A percentile compares a stretch with the other conserved stretches of the same genome.
These are phyloP conservation scores for Eupithecia tripunctaria DNA, from an alignment of 2,888 invertebrate species.

Conservation along the genomic window DNA sequence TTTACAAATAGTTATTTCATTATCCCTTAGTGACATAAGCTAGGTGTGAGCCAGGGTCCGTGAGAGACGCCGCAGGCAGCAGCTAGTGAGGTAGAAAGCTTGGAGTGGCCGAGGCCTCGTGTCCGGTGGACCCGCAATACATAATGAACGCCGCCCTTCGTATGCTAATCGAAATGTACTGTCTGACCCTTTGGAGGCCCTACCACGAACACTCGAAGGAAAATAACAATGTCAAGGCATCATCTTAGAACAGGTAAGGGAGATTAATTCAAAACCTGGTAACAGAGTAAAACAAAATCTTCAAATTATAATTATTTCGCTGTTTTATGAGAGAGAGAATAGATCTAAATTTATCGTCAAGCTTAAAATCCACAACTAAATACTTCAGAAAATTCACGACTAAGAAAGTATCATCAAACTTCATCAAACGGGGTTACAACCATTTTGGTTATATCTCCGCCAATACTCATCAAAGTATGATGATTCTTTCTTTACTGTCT, in stretches of 20 bases:
- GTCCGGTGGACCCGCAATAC: conserved; percentile 43
- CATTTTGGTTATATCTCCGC: too few species aligned
- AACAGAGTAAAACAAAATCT: too few species aligned
- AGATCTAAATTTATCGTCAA: too few species aligned
- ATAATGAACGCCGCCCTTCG: conserved; percentile 48
- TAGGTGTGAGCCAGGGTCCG: not conserved
- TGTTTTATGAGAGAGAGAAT: too few species aligned
- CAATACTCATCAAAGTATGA: too few species aligned
- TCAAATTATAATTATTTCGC: too few species aligned
- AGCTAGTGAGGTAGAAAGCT: not conserved
- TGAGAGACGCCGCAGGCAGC: not conserved
- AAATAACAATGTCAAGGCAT: not conserved
- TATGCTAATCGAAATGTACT: conserved; percentile 48
- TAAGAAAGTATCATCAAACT: too few species aligned
- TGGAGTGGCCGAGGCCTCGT: conserved; percentile 16
- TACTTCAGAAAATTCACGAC: too few species aligned
- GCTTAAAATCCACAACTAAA: too few species aligned
- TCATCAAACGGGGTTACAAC: too few species aligned
- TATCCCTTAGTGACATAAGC: not conserved
- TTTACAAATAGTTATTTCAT: not conserved
- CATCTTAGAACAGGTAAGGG: not conserved
- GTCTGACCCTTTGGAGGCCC: conserved; percentile 44
- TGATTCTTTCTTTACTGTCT: too few species aligned
- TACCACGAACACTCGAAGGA: conserved; percentile 30
- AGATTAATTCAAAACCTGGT: too few species aligned